Evolutionary conservation across 2,888 invertebrate species (phyloP).

Genomic region (Dioctria rufipes): DNA sequence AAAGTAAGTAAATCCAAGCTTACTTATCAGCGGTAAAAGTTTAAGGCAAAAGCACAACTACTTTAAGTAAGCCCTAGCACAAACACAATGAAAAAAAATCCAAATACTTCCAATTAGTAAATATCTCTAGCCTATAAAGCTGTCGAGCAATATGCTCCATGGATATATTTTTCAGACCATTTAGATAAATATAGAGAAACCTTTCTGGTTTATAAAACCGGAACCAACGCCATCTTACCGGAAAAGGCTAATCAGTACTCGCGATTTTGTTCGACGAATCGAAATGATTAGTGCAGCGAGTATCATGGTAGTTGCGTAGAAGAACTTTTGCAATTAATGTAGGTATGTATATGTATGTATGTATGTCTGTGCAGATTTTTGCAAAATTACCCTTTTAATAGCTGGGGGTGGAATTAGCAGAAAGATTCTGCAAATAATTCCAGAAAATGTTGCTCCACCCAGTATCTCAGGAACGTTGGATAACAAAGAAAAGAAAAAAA

Average conservation of each 20-base stretch:
- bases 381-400: conserved; percentile 30
- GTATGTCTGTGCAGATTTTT: conserved; percentile 16
- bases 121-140: too few species aligned
- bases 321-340: not conserved
- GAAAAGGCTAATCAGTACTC: not conserved
- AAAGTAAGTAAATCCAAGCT: too few species aligned
- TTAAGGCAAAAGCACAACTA: too few species aligned
- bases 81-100: too few species aligned
- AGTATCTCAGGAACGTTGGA: conserved; percentile 12
- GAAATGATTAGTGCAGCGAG: too few species aligned
- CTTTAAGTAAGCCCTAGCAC: too few species aligned
- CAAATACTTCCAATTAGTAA: too few species aligned
- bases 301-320: not conserved
- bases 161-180: too few species aligned
- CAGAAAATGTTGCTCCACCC: conserved; percentile 24
- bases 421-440: not conserved
- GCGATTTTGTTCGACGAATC: not conserved
- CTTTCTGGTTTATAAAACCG: too few species aligned
- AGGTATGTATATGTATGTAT: not conserved
- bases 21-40: too few species aligned
- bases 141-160: too few species aligned
- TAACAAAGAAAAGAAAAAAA: conserved; percentile 54
- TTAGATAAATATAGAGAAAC: too few species aligned
- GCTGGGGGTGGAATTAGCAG: conserved; percentile 12
- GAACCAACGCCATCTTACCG: conserved; percentile 7